A percentile compares a stretch with the other conserved stretches of the same genome.
Conservation (phyloP, 37 sponge, comb jelly and placozoan genomes). For the Chondrilla cf. caribensis region DNA sequence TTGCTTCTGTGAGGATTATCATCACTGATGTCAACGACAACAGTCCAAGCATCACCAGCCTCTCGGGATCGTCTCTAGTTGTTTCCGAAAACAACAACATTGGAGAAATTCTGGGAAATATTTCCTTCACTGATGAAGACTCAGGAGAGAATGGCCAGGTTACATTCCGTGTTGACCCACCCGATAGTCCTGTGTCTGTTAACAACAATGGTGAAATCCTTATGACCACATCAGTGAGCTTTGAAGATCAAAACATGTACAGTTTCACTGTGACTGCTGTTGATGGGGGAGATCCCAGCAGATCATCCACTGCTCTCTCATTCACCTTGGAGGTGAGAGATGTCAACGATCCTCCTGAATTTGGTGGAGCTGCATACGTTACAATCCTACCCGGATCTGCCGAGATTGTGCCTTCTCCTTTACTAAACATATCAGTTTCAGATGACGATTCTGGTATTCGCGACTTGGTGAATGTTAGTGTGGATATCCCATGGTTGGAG, state of each 20-base stretch:
- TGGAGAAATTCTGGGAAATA: not conserved
- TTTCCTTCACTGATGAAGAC: not conserved
- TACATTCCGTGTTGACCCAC: not conserved
- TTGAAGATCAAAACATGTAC: not conserved
- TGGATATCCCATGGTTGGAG: not conserved
- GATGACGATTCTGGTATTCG: not conserved
- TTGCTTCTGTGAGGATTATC: not conserved
- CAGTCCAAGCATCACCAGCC: not conserved
- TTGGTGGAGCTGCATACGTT: not conserved
- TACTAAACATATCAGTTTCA: not conserved
- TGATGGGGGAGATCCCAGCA: not conserved
- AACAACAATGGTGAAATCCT: not conserved
- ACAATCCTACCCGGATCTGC: not conserved
- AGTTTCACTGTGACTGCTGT: not conserved
- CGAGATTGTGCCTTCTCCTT: not conserved
- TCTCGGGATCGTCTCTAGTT: not conserved
- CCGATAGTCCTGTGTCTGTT: not conserved
- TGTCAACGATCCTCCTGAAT: not conserved
- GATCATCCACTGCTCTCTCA: not conserved
- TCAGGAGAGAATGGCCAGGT: slow-evolving; percentile 2
- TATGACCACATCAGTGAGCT: not conserved
- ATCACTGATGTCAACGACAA: not conserved
- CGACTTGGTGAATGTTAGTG: not conserved
- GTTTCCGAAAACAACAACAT: not conserved
- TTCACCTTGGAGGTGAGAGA: not conserved